Evolutionary conservation across 1,140 invertebrate genomes (phyloP), one percentile per base, ranked within the genome.

Genomic region (Phymorhynchus buccinoides): DNA sequence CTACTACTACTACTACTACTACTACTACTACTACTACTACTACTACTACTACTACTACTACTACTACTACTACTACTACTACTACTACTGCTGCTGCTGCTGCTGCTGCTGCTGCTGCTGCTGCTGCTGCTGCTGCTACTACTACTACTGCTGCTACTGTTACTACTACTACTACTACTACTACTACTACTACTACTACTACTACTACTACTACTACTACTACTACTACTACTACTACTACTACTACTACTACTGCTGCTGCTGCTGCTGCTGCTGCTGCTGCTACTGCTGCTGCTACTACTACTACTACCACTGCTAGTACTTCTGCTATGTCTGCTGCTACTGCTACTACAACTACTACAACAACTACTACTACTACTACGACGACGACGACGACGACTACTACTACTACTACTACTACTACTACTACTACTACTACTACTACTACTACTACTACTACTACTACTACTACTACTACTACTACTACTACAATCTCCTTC

Each of bases 221-320:
- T 73, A 27, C 27, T 14, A 14, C 3, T 9, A 30, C 1, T 73
- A 73, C 71, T 73, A 73, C 71, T 1, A 73, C 71, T 73, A 73
- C 1, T 27, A 73, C 71, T 0, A 73, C 71, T 1, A 73, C 3
- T 14, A 73, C 71, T 73, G n/a, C 27, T 73, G n/a, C 3, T 73
- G n/a, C 71, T 73, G n/a, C 71, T 73, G 37, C 71, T 73, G 37
- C 71, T 73, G 35, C 68, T 73, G 37, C 71, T 73, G 37, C 71
- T 73, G 9, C 27, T 32, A 27, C 27, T 16, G 12, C 71, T 32
- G n/a, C 3, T 32, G n/a, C 71, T 14, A 73, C 71, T 73, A 73
- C 27, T 73, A 73, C 71, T 73, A 73, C 71, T 1, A 73, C 68
- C 35, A 73, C 71, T 73, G n/a, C 71, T 73, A 73, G 1, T 27